Conservation (phyloP, 2,888 invertebrate species). For the Crematogaster levior region DNA sequence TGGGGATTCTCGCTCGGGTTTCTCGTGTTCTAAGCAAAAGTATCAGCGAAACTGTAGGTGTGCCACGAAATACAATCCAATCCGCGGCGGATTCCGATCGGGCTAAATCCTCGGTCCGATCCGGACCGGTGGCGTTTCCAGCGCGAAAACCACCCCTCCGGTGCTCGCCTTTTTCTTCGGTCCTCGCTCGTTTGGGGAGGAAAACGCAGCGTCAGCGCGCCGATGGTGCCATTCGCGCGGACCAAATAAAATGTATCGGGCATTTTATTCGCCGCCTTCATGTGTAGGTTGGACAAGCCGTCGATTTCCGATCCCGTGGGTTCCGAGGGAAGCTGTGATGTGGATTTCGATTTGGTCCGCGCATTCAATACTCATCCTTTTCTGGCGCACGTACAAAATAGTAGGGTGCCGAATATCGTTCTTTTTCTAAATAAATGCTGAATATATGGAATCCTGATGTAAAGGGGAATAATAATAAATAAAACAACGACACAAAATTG, state of each 20-base stretch:
- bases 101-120: conserved; percentile 72
- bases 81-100: conserved; percentile 67
- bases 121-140: conserved; percentile 66
- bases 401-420: conserved; percentile 26
- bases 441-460: conserved; percentile 17
- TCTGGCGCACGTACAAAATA: conserved; percentile 14
- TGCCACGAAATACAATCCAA: conserved; percentile 76
- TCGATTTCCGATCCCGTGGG: conserved; percentile 43
- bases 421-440: conserved; percentile 19
- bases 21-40: conserved; percentile 32
- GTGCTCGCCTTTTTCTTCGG: conserved; percentile 45
- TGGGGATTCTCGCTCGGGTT: conserved; percentile 27
- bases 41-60: conserved; percentile 38
- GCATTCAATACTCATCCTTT: conserved; percentile 35
- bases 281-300: conserved; percentile 61
- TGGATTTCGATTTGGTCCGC: conserved; percentile 39
- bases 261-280: conserved; percentile 77
- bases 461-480: neutral
- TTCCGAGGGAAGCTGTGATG: conserved; percentile 13
- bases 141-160: conserved; percentile 60
- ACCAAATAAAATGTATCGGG: conserved; percentile 83
- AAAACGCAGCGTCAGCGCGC: conserved; percentile 79
- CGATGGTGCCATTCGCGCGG: conserved; percentile 75
- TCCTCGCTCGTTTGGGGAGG: conserved; percentile 57
- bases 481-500: conserved; percentile 8